phyloP scores from a whole-genome alignment of 1,140 invertebrate genomes.

The Eupeodes corollae region DNA sequence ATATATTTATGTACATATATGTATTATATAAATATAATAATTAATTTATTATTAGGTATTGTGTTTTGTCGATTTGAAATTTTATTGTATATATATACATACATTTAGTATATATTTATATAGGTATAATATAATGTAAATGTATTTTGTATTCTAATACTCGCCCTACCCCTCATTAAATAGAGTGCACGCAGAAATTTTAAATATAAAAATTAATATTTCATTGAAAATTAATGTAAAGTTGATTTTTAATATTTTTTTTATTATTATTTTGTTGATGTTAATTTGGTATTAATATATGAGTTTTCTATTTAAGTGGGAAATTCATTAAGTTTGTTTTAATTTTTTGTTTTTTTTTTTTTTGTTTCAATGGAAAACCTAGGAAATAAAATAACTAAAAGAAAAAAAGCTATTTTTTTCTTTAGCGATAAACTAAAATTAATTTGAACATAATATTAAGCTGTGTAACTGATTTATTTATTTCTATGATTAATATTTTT shows the following conservation, averaged over 20 bases:
- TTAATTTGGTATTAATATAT: conserved; percentile 19
- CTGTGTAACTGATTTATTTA: neutral
- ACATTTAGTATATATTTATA: conserved; percentile 10
- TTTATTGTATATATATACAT: conserved; percentile 19
- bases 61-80: conserved; percentile 6
- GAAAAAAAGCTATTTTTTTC: neutral
- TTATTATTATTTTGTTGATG: neutral
- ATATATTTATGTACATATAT: neutral
- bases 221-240: conserved; percentile 2
- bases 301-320: conserved; percentile 18
- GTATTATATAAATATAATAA: conserved; percentile 3
- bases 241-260: neutral
- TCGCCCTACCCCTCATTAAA: conserved; percentile 35
- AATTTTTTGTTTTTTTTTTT: conserved; percentile 10
- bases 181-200: conserved; percentile 37
- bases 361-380: conserved; percentile 20
- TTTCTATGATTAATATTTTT: conserved; percentile 15
- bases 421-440: conserved; percentile 5
- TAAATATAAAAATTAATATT: conserved; percentile 14
- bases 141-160: conserved; percentile 22
- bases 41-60: conserved; percentile 3
- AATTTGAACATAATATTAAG: neutral
- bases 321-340: conserved; percentile 8
- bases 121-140: conserved; percentile 5
- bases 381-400: conserved; percentile 28